phyloP scores from a whole-genome alignment of 2,797 vertebrate genomes.

The Pseudomugil tenellus region DNA sequence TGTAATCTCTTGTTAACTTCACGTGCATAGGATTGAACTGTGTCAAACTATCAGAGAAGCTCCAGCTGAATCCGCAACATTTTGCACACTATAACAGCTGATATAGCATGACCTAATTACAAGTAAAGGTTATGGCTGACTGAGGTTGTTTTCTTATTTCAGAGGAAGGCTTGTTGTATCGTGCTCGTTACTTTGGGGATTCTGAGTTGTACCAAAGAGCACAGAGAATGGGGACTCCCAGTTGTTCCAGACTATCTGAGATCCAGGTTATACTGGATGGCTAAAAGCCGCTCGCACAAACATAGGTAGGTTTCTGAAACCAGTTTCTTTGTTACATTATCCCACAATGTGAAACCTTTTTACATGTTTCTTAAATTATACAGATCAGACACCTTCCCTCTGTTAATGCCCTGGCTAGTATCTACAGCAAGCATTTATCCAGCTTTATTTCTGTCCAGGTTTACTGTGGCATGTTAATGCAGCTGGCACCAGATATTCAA shows the following conservation, averaged over 20 bases:
- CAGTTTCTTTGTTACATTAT: neutral
- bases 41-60: neutral
- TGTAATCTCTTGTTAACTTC: neutral
- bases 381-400: neutral
- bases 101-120: neutral
- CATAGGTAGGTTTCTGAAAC: constrained; percentile 57
- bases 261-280: constrained; percentile 93
- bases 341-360: neutral
- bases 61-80: neutral
- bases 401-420: neutral
- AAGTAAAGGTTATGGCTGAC: neutral
- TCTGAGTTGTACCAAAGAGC: constrained; percentile 93
- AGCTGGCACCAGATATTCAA: constrained; percentile 27
- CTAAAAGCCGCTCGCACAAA: constrained; percentile 75
- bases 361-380: neutral
- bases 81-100: neutral
- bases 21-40: neutral
- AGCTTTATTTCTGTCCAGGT: constrained; percentile 5
- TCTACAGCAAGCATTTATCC: neutral
- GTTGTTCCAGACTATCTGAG: constrained; percentile 95
- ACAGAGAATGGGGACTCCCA: constrained; percentile 96
- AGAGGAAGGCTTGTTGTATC: constrained; percentile 98
- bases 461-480: neutral
- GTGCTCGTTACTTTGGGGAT: constrained; percentile 97
- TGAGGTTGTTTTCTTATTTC: constrained; percentile 53